phyloP scores from a whole-genome alignment of 1,140 invertebrate genomes.

The Zaprionus gabonicus region DNA sequence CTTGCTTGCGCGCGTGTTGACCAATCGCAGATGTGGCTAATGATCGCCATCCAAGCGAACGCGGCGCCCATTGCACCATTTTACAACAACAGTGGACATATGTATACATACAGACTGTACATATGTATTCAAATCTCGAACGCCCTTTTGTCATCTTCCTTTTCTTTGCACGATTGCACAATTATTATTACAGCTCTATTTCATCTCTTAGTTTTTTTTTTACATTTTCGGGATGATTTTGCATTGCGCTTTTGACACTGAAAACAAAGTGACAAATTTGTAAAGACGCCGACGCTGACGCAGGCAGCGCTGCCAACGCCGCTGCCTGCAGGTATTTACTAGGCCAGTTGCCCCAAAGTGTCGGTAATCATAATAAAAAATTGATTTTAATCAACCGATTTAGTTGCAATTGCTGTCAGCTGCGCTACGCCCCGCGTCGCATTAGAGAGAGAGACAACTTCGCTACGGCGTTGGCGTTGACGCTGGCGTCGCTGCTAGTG shows the following conservation, averaged over 20 bases:
- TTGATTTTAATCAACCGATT: slow-evolving; percentile 75
- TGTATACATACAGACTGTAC: slow-evolving; percentile 26
- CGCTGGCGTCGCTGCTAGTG: slow-evolving; percentile 4
- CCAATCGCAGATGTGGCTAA: slow-evolving; percentile 67
- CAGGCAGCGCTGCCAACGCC: not conserved
- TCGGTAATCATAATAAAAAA: slow-evolving; percentile 61
- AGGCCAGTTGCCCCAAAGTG: slow-evolving; percentile 64
- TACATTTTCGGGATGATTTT: slow-evolving; percentile 27
- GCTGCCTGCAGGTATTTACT: slow-evolving; percentile 42
- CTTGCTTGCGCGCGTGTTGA: slow-evolving; percentile 37
- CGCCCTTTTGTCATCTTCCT: slow-evolving; percentile 28
- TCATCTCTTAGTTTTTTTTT: slow-evolving; percentile 42
- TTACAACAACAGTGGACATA: slow-evolving; percentile 38
- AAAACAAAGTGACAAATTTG: slow-evolving; percentile 52
- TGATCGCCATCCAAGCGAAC: slow-evolving; percentile 45
- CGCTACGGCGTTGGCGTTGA: not conserved
- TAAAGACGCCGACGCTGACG: slow-evolving; percentile 59
- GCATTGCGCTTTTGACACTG: slow-evolving; percentile 67
- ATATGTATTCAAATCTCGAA: slow-evolving; percentile 74
- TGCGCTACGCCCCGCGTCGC: slow-evolving; percentile 3
- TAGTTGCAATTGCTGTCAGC: slow-evolving; percentile 67
- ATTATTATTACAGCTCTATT: slow-evolving; percentile 68
- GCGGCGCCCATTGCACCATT: slow-evolving; percentile 64
- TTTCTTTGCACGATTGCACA: slow-evolving; percentile 59
- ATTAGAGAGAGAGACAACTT: not conserved